Conservation (phyloP, 2,797 vertebrate species). For the Leptodactylus fallax region DNA sequence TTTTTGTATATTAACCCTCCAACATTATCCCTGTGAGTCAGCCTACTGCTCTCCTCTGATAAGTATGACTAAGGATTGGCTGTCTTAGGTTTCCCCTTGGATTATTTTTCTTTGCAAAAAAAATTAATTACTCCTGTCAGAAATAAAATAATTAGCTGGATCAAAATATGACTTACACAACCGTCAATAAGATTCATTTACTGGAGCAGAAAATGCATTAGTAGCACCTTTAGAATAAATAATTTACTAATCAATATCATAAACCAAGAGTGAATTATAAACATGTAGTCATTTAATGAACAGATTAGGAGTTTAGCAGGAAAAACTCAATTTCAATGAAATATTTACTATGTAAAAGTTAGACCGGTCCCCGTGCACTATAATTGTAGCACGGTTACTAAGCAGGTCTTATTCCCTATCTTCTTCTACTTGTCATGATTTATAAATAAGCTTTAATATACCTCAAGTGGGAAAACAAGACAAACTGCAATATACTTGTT, state of each 20-base stretch:
- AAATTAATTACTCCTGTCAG: conserved; percentile 28
- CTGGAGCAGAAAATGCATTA: conserved; percentile 22
- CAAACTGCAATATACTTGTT: neutral
- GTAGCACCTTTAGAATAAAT: conserved; percentile 35
- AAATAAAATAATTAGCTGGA: conserved; percentile 24
- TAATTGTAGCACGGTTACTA: neutral
- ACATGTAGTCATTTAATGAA: neutral
- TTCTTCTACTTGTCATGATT: neutral
- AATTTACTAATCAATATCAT: conserved; percentile 29
- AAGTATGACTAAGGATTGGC: neutral
- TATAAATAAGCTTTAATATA: neutral
- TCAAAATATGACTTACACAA: conserved; percentile 19
- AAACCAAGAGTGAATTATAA: conserved; percentile 1
- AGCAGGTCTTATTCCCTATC: neutral
- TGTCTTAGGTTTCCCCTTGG: neutral
- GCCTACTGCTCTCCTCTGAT: neutral
- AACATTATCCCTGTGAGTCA: neutral
- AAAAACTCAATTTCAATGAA: neutral
- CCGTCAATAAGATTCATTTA: conserved; percentile 39
- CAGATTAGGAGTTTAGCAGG: neutral
- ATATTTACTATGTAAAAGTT: conserved; percentile 1
- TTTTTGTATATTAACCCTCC: neutral
- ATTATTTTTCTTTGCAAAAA: neutral
- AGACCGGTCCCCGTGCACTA: neutral
- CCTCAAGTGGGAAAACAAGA: neutral